phyloP scores from a whole-genome alignment of 2,888 invertebrate genomes.

The Acanthosoma haemorrhoidale region DNA sequence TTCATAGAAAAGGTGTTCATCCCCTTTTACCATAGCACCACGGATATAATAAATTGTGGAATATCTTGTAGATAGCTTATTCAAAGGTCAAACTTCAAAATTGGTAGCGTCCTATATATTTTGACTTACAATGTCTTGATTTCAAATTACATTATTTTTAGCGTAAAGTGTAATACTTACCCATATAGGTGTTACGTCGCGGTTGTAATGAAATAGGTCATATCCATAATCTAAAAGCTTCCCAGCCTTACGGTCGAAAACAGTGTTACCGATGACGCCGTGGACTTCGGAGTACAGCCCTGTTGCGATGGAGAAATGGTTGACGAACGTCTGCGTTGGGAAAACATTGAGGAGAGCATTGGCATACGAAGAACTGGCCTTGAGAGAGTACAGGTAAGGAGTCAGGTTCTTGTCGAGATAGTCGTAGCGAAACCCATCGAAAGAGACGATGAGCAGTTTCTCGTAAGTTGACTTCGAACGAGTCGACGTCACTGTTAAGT shows the following conservation, averaged over 20 bases:
- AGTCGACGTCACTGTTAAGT: too few relatives aligned
- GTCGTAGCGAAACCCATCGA: conserved; percentile 32
- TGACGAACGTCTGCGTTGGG: conserved; percentile 68
- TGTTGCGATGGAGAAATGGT: conserved; percentile 67
- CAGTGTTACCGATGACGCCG: conserved; percentile 60
- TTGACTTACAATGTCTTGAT: too few relatives aligned
- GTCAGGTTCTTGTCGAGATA: conserved; percentile 45
- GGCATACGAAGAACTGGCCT: conserved; percentile 53
- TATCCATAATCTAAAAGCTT: conserved; percentile 43
- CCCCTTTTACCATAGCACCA: too few relatives aligned
- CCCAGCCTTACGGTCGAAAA: conserved; percentile 51
- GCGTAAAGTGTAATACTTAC: conserved; percentile 43
- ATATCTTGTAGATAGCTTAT: too few relatives aligned
- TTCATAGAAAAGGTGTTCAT: too few relatives aligned
- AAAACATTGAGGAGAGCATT: conserved; percentile 58
- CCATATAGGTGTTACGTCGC: conserved; percentile 56
- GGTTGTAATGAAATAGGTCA: conserved; percentile 53
- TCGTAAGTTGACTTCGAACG: conserved; percentile 46
- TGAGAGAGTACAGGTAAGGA: conserved; percentile 55
- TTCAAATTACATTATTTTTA: too few relatives aligned
- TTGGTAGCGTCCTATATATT: too few relatives aligned
- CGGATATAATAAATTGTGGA: too few relatives aligned
- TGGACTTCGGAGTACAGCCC: conserved; percentile 63
- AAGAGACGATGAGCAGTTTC: conserved; percentile 31
- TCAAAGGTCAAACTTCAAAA: too few relatives aligned